Evolutionary conservation across 1,140 invertebrate species (phyloP).

Genomic region (Listronotus oregonensis): DNA sequence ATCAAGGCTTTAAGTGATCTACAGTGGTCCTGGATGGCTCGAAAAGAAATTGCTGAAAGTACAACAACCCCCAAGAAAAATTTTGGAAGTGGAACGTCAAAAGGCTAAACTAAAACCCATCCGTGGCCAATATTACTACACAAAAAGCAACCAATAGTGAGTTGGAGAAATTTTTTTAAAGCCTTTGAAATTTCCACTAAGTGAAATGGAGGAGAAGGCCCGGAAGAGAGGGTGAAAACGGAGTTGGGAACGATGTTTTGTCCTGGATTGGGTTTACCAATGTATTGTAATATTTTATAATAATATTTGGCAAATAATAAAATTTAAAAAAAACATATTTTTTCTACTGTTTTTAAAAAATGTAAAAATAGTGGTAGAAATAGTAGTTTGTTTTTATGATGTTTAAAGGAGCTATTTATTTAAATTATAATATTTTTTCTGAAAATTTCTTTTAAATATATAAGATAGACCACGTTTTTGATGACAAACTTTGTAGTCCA

Average conservation of each 20-base stretch:
- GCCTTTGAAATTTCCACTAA: constrained; percentile 31
- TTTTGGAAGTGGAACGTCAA: constrained; percentile 30
- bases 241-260: constrained; percentile 13
- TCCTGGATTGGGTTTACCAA: constrained; percentile 2
- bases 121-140: background rate
- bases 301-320: too few species aligned
- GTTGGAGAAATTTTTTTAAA: constrained; percentile 33
- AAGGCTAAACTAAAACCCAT: constrained; percentile 18
- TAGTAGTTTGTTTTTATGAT: too few species aligned
- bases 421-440: too few species aligned
- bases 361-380: too few species aligned
- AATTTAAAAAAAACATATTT: too few species aligned
- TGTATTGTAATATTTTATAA: constrained; percentile 28
- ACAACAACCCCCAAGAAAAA: constrained; percentile 33
- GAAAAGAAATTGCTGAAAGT: constrained; percentile 36
- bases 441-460: too few species aligned
- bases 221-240: constrained; percentile 13
- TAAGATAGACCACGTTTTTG: too few species aligned
- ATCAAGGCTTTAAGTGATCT: constrained; percentile 33
- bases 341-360: too few species aligned
- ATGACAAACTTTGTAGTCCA: too few species aligned
- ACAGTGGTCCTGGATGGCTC: constrained; percentile 34
- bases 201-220: constrained; percentile 3
- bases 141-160: constrained; percentile 4
- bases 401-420: too few species aligned